Conservation (phyloP, 2,113 vertebrate genomes). For the Vanacampus margaritifer region DNA sequence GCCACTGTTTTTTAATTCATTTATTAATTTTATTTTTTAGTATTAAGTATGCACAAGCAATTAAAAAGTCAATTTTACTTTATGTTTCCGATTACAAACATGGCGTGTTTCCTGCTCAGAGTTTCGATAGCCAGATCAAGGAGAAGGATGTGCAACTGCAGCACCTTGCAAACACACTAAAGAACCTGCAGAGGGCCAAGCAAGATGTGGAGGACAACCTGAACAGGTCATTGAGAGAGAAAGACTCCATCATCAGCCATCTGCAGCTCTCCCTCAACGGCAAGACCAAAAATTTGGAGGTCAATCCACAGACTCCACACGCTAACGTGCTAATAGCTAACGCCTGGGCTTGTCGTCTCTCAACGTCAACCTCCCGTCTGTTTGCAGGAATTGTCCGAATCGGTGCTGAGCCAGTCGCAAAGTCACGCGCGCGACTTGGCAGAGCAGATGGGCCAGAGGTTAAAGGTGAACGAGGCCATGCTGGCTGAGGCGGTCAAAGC, state of each 20-base stretch:
- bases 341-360: too few relatives aligned
- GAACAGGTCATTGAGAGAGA: conserved; percentile 77
- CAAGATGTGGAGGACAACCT: conserved; percentile 79
- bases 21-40: neutral
- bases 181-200: conserved; percentile 74
- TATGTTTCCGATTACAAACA: neutral
- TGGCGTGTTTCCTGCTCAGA: conserved; percentile 56
- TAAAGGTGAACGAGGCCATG: conserved; percentile 74
- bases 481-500: conserved; percentile 71
- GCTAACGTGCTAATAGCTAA: too few relatives aligned
- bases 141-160: conserved; percentile 82
- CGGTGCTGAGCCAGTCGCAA: conserved; percentile 66
- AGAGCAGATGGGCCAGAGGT: conserved; percentile 74
- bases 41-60: too few relatives aligned
- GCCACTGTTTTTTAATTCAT: too few relatives aligned
- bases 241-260: conserved; percentile 76
- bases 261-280: conserved; percentile 72
- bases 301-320: conserved; percentile 35
- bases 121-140: conserved; percentile 74
- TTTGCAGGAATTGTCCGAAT: conserved; percentile 63
- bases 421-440: conserved; percentile 58
- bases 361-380: neutral
- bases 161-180: conserved; percentile 76
- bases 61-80: neutral
- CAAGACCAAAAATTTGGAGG: conserved; percentile 79